Base-by-base conservation (phyloP, 1,140 invertebrate genomes). In the Meloidogyne exigua region DNA sequence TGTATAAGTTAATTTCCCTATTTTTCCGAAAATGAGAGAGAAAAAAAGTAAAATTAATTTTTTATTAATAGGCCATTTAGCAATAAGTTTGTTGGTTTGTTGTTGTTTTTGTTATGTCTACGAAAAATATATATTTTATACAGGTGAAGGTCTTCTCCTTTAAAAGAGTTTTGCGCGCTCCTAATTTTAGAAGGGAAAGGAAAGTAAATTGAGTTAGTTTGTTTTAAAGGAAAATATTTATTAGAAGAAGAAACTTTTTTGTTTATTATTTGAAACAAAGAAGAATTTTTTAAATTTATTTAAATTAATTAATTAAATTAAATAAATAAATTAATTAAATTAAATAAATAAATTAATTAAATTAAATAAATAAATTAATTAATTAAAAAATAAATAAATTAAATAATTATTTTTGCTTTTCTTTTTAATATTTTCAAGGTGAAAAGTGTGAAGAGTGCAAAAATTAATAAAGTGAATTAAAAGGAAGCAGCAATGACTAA, bases 1-100 rank as follows among this genome's bases (percentile, higher is more conserved):
- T n/a, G n/a, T n/a, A n/a, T n/a, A n/a, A n/a, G n/a, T n/a, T n/a
- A n/a, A n/a, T n/a, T n/a, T n/a, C n/a, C n/a, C n/a, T n/a, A n/a
- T n/a, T n/a, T n/a, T n/a, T n/a, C n/a, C n/a, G n/a, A n/a, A n/a
- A n/a, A n/a, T n/a, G n/a, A n/a, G n/a, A n/a, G n/a, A n/a, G n/a
- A n/a, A n/a, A 39, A 39, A 39, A 57, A n/a, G 5, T n/a, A 9
- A 57, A 57, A 57, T n/a, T n/a, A n/a, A 57, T n/a, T 57, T 57
- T 57, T 57, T 57, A 57, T 57, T 57, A n/a, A n/a, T 57, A 57
- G 49, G 49, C 49, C 49, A 57, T 57, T 57, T n/a, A 57, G 18
- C 13, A 49, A 49, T n/a, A 7, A n/a, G 7, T 4, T 57, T 57
- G n/a, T 57, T 57, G n/a, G n/a, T 57, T n/a, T 57, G 18, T 57